These are phyloP conservation scores for Thaumatotibia leucotreta DNA, from an alignment of 1,140 invertebrate species.

Conservation along the genomic window DNA sequence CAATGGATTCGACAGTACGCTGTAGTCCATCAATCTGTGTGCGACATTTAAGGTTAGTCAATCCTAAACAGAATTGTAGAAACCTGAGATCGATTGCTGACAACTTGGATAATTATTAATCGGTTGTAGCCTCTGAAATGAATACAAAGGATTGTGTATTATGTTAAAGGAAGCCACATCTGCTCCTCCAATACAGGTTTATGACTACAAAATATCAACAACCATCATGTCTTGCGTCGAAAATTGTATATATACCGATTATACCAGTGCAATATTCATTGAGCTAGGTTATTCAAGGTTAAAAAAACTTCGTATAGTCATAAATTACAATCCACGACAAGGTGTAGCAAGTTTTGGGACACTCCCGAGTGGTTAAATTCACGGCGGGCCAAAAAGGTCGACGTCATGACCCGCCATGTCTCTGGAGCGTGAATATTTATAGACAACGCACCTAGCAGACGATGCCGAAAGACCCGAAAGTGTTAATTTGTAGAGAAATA, in stretches of 20 bases:
- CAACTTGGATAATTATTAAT: too few relatives aligned
- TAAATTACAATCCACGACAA: neutral
- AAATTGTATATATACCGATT: neutral
- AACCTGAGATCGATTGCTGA: too few relatives aligned
- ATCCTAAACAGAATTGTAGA: too few relatives aligned
- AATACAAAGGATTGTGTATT: too few relatives aligned
- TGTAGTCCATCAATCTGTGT: too few relatives aligned
- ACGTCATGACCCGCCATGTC: neutral
- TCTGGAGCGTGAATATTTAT: slow-evolving; percentile 23
- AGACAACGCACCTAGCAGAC: slow-evolving; percentile 6
- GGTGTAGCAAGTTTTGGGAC: slow-evolving; percentile 1
- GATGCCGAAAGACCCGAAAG: neutral
- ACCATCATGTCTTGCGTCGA: neutral
- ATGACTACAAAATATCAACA: too few relatives aligned
- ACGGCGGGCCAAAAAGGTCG: neutral
- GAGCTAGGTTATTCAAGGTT: neutral
- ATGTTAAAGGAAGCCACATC: too few relatives aligned
- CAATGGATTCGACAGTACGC: too few relatives aligned
- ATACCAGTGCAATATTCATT: neutral
- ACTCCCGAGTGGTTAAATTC: neutral
- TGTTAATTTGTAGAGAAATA: neutral
- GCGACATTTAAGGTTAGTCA: too few relatives aligned
- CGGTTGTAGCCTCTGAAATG: too few relatives aligned
- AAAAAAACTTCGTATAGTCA: neutral
- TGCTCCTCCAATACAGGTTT: too few relatives aligned